Conservation (phyloP, 2,113 vertebrate genomes). For the Odocoileus virginianus region DNA sequence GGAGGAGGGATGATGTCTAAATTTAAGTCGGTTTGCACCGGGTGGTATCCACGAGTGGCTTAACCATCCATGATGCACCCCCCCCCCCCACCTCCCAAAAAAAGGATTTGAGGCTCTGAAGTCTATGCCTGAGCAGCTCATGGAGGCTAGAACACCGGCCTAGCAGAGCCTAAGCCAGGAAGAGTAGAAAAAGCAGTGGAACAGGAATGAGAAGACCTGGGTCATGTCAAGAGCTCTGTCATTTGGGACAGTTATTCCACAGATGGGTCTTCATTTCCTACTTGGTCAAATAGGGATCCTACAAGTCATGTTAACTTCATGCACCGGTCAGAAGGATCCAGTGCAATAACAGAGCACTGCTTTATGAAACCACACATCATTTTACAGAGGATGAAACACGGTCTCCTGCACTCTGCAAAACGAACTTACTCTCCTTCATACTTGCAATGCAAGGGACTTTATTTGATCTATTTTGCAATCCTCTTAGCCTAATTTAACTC, state of each 20-base stretch:
- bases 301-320: neutral
- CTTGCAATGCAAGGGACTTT: neutral
- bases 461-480: neutral
- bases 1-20: neutral
- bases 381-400: neutral
- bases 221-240: neutral
- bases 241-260: neutral
- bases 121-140: neutral
- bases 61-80: neutral
- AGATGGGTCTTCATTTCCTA: neutral
- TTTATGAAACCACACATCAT: neutral
- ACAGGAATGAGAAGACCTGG: too few species aligned
- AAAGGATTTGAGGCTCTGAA: accelerated
- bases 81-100: accelerated
- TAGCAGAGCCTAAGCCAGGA: too few species aligned
- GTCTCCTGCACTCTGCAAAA: neutral
- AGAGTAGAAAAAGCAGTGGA: neutral
- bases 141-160: too few species aligned
- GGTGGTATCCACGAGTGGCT: neutral
- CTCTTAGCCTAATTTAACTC: neutral
- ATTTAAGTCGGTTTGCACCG: neutral
- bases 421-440: neutral
- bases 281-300: neutral
- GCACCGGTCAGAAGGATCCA: neutral
- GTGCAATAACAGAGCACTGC: neutral